Evolutionary conservation across 2,888 invertebrate species (phyloP).

Genomic region (Polymixis lichenea): DNA sequence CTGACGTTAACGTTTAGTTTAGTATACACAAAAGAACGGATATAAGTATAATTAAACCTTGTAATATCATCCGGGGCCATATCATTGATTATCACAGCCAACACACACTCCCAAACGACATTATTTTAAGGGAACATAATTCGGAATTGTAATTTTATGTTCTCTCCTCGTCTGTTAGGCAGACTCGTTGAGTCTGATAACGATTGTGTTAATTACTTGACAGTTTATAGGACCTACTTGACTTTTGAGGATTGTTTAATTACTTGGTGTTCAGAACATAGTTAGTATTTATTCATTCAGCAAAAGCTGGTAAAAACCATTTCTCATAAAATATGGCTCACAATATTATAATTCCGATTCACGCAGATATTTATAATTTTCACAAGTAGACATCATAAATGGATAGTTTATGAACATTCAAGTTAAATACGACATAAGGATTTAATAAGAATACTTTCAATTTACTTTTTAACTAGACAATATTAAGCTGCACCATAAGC

Average conservation of each 20-base stretch:
- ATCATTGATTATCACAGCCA: slow-evolving; percentile 70
- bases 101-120: slow-evolving; percentile 69
- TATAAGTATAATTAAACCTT: slow-evolving; percentile 51
- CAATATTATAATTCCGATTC: slow-evolving; percentile 30
- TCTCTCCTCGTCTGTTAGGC: too few species aligned
- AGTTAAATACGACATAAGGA: slow-evolving; percentile 22
- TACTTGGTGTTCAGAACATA: background rate
- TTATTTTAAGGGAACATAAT: slow-evolving; percentile 25
- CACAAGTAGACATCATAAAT: slow-evolving; percentile 24
- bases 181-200: too few species aligned
- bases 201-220: too few species aligned
- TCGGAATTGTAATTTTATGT: slow-evolving; percentile 27
- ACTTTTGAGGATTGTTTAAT: background rate
- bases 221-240: background rate
- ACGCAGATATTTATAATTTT: background rate
- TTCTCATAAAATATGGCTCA: background rate
- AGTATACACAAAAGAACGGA: slow-evolving; percentile 30
- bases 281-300: background rate
- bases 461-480: slow-evolving; percentile 21
- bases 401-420: slow-evolving; percentile 16
- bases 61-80: slow-evolving; percentile 63
- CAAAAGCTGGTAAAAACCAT: too few species aligned
- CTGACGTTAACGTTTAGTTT: background rate
- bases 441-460: slow-evolving; percentile 40
- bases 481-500: slow-evolving; percentile 45